phyloP scores from a whole-genome alignment of 2,888 invertebrate species.

The Caenorhabditis sinica region DNA sequence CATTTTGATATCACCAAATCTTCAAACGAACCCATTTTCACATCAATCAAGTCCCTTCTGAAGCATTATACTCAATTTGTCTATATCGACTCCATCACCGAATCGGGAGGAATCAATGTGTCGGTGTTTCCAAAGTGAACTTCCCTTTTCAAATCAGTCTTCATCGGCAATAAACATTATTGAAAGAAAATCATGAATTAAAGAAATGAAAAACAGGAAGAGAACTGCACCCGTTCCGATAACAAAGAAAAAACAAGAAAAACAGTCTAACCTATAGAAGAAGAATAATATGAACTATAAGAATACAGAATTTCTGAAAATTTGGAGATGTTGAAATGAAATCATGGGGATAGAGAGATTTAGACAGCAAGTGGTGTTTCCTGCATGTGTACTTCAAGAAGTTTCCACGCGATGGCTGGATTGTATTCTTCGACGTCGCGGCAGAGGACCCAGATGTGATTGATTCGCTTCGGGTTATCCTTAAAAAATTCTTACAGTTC shows the following conservation, averaged over 20 bases:
- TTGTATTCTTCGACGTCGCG: slow-evolving; percentile 95
- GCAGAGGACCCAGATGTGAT: slow-evolving; percentile 98
- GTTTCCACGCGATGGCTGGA: slow-evolving; percentile 95
- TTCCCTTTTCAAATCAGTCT: slow-evolving; percentile 1
- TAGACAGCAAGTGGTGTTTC: slow-evolving; percentile 78
- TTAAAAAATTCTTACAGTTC: slow-evolving; percentile 81
- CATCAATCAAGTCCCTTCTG: slow-evolving; percentile 24
- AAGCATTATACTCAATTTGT: slow-evolving; percentile 54
- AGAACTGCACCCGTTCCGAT: slow-evolving; percentile 52
- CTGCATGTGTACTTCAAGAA: slow-evolving; percentile 88
- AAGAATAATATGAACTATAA: slow-evolving; percentile 22
- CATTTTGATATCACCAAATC: background rate
- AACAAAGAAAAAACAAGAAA: slow-evolving; percentile 49
- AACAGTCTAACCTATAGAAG: slow-evolving; percentile 45
- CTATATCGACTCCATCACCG: slow-evolving; percentile 37
- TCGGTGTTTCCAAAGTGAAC: slow-evolving; percentile 46
- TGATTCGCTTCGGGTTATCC: slow-evolving; percentile 94
- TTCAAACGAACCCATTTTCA: slow-evolving; percentile 32
- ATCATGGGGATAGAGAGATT: background rate
- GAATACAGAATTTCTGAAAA: slow-evolving; percentile 10
- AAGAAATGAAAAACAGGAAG: slow-evolving; percentile 37
- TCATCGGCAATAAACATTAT: slow-evolving; percentile 23
- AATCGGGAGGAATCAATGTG: slow-evolving; percentile 26
- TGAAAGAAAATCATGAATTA: slow-evolving; percentile 15
- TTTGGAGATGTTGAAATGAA: background rate